Conservation (phyloP, 2,113 vertebrate genomes). For the Odocoileus virginianus region DNA sequence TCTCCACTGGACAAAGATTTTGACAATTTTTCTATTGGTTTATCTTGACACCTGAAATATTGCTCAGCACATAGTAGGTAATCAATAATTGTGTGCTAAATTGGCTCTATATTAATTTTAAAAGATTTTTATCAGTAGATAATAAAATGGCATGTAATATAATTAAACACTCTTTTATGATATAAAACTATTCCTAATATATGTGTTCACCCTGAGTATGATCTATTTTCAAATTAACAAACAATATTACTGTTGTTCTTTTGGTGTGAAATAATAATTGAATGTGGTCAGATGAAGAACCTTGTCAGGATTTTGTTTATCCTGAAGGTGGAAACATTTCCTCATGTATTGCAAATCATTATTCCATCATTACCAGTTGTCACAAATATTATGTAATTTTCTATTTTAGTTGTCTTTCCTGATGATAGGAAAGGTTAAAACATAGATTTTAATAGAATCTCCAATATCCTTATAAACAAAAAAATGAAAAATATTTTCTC, state of each 20-base stretch:
- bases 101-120: not conserved
- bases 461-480: not conserved
- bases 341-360: not conserved
- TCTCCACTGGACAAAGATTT: not conserved
- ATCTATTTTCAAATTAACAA: constrained; percentile 14
- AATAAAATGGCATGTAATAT: not conserved
- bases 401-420: not conserved
- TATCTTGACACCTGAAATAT: not conserved
- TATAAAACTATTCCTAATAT: not conserved
- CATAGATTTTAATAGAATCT: not conserved
- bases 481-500: not conserved
- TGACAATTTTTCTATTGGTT: not conserved
- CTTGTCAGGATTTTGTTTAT: not conserved
- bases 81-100: not conserved
- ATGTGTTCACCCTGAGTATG: not conserved
- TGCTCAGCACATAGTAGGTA: not conserved
- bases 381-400: not conserved
- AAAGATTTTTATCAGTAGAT: not conserved
- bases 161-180: not conserved
- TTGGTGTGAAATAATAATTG: not conserved
- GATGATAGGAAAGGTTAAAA: not conserved
- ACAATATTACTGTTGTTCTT: not conserved
- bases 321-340: not conserved
- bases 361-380: not conserved
- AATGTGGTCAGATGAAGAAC: not conserved